These are phyloP conservation scores for Clarias magur DNA, from an alignment of 2,113 vertebrate genomes.

Conservation along the genomic window DNA sequence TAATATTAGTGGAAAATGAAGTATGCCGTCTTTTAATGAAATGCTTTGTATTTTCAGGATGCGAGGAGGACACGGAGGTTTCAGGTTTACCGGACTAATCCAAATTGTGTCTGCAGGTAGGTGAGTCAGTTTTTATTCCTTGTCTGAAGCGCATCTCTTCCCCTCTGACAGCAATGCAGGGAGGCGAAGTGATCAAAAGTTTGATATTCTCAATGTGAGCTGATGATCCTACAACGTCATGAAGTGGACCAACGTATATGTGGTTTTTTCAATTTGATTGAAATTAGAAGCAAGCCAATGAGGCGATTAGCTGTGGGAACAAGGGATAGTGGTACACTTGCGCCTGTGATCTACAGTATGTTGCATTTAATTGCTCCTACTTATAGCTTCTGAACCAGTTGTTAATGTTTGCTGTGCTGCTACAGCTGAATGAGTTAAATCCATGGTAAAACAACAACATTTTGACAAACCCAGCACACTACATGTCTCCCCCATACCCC, in stretches of 20 bases:
- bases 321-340: not conserved
- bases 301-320: not conserved
- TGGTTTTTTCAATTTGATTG: not conserved
- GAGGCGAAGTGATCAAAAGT: not conserved
- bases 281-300: not conserved
- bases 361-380: not conserved
- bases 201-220: not conserved
- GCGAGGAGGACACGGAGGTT: not conserved
- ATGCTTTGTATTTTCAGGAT: conserved; percentile 3
- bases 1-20: not conserved
- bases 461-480: not conserved
- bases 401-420: not conserved
- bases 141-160: not conserved
- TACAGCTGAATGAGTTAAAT: not conserved
- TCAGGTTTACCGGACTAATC: not conserved
- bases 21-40: not conserved
- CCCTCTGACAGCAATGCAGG: not conserved
- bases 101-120: not conserved
- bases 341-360: not conserved
- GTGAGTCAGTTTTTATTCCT: not conserved
- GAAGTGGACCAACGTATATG: not conserved
- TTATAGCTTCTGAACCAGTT: not conserved
- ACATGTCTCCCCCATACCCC: too few relatives aligned
- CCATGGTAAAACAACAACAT: not conserved
- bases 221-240: not conserved